Evolutionary conservation across 2,888 invertebrate species (phyloP).

Genomic region (Shargacucullia verbasci): DNA sequence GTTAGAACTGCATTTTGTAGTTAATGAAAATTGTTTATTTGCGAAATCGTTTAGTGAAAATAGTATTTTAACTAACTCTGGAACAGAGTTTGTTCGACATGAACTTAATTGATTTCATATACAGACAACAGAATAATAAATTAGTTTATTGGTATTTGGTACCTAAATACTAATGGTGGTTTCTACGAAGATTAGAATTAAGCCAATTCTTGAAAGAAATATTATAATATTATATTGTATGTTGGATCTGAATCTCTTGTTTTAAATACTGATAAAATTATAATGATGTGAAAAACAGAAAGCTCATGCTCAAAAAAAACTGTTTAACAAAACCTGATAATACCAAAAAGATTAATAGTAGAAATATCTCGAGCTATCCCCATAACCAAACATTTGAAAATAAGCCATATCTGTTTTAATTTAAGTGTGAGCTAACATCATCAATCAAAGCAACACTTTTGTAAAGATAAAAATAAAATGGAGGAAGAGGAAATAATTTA

Average conservation of each 20-base stretch:
- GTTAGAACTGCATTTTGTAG: conserved; percentile 42
- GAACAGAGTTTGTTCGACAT: conserved; percentile 19
- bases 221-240: too few relatives aligned
- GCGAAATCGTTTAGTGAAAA: conserved; percentile 38
- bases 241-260: too few relatives aligned
- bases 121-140: conserved; percentile 2
- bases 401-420: conserved; percentile 55
- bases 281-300: too few relatives aligned
- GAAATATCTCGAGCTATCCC: conserved; percentile 21
- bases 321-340: background rate
- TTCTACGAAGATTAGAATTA: too few relatives aligned
- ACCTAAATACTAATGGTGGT: too few relatives aligned
- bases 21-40: conserved; percentile 51
- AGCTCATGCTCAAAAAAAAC: background rate
- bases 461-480: conserved; percentile 78
- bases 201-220: background rate
- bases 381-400: conserved; percentile 49
- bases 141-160: background rate
- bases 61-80: conserved; percentile 24
- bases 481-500: conserved; percentile 84
- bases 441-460: conserved; percentile 86
- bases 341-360: conserved; percentile 32
- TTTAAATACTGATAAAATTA: too few relatives aligned
- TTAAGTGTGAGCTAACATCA: conserved; percentile 68
- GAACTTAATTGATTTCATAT: conserved; percentile 19